Percentiles rank a stretch among this genome's conserved stretches.
Conservation (phyloP, 2,888 invertebrate genomes). For the Terebella lapidaria region DNA sequence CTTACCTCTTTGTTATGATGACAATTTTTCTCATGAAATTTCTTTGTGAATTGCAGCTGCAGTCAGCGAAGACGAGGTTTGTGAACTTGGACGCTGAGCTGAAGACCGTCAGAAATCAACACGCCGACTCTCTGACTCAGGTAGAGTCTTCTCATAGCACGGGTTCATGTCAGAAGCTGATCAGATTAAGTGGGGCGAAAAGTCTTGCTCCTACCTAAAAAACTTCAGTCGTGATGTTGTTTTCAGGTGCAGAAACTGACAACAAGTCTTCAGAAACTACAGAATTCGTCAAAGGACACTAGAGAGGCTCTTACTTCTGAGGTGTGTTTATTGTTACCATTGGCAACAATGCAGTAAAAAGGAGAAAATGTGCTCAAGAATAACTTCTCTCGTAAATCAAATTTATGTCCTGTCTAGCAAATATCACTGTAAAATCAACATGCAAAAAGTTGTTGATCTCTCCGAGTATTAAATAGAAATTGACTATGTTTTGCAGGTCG, state of each 20-base stretch:
- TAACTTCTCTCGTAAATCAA: too few relatives aligned
- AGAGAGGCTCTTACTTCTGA: slow-evolving; percentile 46
- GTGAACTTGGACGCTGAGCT: slow-evolving; percentile 35
- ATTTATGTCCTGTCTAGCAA: too few relatives aligned
- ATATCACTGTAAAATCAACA: too few relatives aligned
- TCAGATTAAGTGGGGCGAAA: too few relatives aligned
- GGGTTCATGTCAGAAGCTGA: too few relatives aligned
- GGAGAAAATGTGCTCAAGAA: too few relatives aligned
- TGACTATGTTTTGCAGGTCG: slow-evolving; percentile 36
- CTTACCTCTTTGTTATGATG: neutral
- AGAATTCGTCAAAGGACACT: slow-evolving; percentile 47
- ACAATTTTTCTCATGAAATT: neutral
- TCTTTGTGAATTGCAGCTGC: slow-evolving; percentile 9
- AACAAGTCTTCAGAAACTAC: slow-evolving; percentile 45
- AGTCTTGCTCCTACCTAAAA: too few relatives aligned
- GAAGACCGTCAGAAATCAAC: slow-evolving; percentile 33
- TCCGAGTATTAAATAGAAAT: too few relatives aligned
- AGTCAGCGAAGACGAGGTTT: slow-evolving; percentile 26
- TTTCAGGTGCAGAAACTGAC: slow-evolving; percentile 48
- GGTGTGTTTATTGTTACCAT: slow-evolving; percentile 32
- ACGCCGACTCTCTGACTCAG: slow-evolving; percentile 31
- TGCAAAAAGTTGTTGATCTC: too few relatives aligned
- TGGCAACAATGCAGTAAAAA: too few relatives aligned
- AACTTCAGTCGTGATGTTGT: too few relatives aligned
- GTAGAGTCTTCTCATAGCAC: neutral